These are phyloP conservation scores for Stegophylla sp. DNA, from an alignment of 2,888 invertebrate species.

Conservation along the genomic window DNA sequence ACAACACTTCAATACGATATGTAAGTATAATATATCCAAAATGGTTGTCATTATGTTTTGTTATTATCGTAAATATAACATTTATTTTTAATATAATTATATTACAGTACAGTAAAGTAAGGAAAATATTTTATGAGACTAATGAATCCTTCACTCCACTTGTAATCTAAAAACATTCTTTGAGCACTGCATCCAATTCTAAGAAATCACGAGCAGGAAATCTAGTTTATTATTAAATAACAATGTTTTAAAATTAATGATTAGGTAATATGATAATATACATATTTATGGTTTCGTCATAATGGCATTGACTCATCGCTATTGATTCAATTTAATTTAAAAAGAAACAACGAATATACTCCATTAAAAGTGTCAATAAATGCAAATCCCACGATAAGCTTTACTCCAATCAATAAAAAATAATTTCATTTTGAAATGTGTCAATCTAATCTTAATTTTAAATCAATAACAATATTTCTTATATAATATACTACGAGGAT, in stretches of 20 bases:
- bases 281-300: not conserved
- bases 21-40: no score
- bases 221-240: no score
- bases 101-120: no score
- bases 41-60: no score
- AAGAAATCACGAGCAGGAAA: no score
- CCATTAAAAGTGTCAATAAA: slow-evolving; percentile 5
- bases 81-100: no score
- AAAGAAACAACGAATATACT: not conserved
- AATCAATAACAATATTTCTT: slow-evolving; percentile 29
- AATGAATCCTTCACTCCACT: no score
- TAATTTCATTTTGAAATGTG: slow-evolving; percentile 32
- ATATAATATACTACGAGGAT: not conserved
- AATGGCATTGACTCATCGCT: not conserved
- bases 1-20: no score
- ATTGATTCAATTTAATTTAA: not conserved
- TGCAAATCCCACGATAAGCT: not conserved
- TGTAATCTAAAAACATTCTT: no score
- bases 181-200: no score
- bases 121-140: no score
- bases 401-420: not conserved
- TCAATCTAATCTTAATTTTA: slow-evolving; percentile 32
- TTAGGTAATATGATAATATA: not conserved
- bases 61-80: no score
- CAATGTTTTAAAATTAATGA: not conserved